Evolutionary conservation across 1,140 invertebrate genomes (phyloP).

Genomic region (Bombus sibiricus): DNA sequence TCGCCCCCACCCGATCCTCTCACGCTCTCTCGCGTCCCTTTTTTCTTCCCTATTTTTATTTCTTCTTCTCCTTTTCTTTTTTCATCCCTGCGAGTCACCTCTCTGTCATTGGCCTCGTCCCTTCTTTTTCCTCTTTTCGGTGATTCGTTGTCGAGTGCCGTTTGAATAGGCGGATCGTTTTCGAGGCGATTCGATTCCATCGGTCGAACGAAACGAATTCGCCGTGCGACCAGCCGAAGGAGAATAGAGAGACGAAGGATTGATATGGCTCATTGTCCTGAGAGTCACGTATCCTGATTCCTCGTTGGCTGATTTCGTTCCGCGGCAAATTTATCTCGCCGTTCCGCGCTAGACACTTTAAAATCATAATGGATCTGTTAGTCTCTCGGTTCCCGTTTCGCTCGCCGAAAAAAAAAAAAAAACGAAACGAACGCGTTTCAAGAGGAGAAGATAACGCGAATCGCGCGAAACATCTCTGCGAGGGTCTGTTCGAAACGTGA

Average conservation of each 20-base stretch:
- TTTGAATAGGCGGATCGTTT: constrained; percentile 63
- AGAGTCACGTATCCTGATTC: constrained; percentile 54
- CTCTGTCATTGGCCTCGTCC: constrained; percentile 46
- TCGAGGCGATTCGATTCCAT: constrained; percentile 51
- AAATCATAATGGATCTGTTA: constrained; percentile 3
- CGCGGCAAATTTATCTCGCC: constrained; percentile 20
- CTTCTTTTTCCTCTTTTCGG: constrained; percentile 37
- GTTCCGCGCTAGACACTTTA: constrained; percentile 12
- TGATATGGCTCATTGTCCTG: constrained; percentile 56
- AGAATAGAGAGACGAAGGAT: constrained; percentile 49
- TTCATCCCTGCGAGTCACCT: constrained; percentile 1
- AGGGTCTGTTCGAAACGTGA: too few relatives aligned
- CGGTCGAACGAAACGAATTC: constrained; percentile 56
- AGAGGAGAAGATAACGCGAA: too few relatives aligned
- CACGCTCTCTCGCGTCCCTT: background rate
- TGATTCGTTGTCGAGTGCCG: constrained; percentile 54
- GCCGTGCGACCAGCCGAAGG: background rate
- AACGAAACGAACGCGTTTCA: background rate
- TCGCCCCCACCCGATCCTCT: background rate
- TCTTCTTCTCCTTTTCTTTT: background rate
- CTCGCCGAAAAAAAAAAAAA: too few relatives aligned
- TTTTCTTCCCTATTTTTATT: constrained; percentile 16
- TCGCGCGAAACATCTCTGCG: too few relatives aligned
- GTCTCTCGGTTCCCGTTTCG: too few relatives aligned
- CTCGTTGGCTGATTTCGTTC: constrained; percentile 31